Percentiles rank a stretch among this genome's conserved stretches.
phyloP scores from a whole-genome alignment of 2,888 invertebrate species.

The Polylopha cassiicola region DNA sequence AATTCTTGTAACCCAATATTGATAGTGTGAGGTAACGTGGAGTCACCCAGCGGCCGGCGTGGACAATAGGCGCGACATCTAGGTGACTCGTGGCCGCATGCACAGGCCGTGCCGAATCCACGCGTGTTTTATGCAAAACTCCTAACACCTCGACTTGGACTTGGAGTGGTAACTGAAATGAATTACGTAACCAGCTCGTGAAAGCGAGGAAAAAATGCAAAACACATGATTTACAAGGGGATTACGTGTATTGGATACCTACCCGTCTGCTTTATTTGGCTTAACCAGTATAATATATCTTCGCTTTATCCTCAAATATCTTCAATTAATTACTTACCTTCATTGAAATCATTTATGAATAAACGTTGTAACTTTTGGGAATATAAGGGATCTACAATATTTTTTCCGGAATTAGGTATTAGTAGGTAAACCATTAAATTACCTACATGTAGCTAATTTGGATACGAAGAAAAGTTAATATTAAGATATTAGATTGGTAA shows the following conservation, averaged over 20 bases:
- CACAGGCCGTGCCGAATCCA: conserved; percentile 60
- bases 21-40: conserved; percentile 74
- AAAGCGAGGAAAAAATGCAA: conserved; percentile 25
- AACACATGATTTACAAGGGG: conserved; percentile 10
- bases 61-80: conserved; percentile 75
- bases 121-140: conserved; percentile 27
- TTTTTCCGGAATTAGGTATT: too few relatives aligned
- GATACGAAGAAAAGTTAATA: too few relatives aligned
- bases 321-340: too few relatives aligned
- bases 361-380: too few relatives aligned
- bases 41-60: conserved; percentile 65
- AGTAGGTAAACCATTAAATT: too few relatives aligned
- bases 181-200: conserved; percentile 30
- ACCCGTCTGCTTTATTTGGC: too few relatives aligned
- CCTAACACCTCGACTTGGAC: conserved; percentile 29
- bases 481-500: too few relatives aligned
- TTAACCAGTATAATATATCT: too few relatives aligned
- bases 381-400: too few relatives aligned
- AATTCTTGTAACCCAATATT: conserved; percentile 77
- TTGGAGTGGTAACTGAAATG: conserved; percentile 28
- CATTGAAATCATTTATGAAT: too few relatives aligned
- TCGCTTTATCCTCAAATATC: too few relatives aligned
- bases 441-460: too few relatives aligned
- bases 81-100: conserved; percentile 66
- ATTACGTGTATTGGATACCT: conserved; percentile 8